Evolutionary conservation across 2,888 invertebrate genomes (phyloP).

Genomic region (Leptogaster cylindrica): DNA sequence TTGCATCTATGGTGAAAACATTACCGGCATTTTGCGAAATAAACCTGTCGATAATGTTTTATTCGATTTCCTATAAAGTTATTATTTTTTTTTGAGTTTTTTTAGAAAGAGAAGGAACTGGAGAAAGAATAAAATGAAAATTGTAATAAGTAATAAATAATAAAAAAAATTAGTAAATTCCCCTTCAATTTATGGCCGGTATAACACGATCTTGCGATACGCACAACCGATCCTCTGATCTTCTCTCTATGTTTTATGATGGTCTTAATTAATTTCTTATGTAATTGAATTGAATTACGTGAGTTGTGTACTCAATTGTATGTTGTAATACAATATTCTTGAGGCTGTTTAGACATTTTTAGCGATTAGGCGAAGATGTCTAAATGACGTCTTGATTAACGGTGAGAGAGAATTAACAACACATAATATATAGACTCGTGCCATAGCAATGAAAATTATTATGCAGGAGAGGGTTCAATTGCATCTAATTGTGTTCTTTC

Average conservation of each 20-base stretch:
- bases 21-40: slow-evolving; percentile 10
- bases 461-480: no score
- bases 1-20: not conserved
- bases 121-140: not conserved
- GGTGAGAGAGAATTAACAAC: no score
- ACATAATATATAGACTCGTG: no score
- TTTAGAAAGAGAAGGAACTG: slow-evolving; percentile 16
- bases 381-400: slow-evolving; percentile 1
- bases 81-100: no score
- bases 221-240: slow-evolving; percentile 15
- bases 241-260: slow-evolving; percentile 16
- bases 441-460: no score
- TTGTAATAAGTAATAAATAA: not conserved
- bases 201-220: slow-evolving; percentile 33
- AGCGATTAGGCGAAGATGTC: slow-evolving; percentile 4
- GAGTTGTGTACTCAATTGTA: slow-evolving; percentile 30
- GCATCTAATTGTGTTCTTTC: no score
- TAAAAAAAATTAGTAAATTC: not conserved
- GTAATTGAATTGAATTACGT: slow-evolving; percentile 39
- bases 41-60: not conserved
- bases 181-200: slow-evolving; percentile 28
- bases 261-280: slow-evolving; percentile 39
- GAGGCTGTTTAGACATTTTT: not conserved
- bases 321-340: slow-evolving; percentile 29
- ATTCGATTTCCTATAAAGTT: slow-evolving; percentile 7